These are phyloP conservation scores for Petroica traversi DNA, from an alignment of 2,113 vertebrate genomes.

Conservation along the genomic window DNA sequence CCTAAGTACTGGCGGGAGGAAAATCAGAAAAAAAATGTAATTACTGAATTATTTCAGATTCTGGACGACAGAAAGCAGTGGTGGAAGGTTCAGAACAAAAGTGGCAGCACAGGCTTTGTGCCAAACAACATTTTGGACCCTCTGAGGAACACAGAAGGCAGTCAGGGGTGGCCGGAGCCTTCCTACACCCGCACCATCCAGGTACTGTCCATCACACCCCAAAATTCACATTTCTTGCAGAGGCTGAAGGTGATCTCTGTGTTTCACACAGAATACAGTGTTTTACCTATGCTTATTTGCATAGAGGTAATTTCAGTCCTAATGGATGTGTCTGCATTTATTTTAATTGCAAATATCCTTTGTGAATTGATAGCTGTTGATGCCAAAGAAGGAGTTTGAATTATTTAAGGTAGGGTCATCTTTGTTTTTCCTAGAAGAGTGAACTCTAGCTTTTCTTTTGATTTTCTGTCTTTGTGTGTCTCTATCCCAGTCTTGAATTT, in stretches of 20 bases:
- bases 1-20: background rate
- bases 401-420: slow-evolving; percentile 91
- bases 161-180: slow-evolving; percentile 77
- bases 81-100: slow-evolving; percentile 92
- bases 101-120: slow-evolving; percentile 88
- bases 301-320: background rate
- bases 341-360: slow-evolving; percentile 60
- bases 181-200: slow-evolving; percentile 91
- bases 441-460: background rate
- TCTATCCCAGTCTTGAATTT: background rate
- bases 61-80: slow-evolving; percentile 95
- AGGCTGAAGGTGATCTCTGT: background rate
- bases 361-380: slow-evolving; percentile 86
- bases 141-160: slow-evolving; percentile 75
- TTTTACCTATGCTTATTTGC: background rate
- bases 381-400: slow-evolving; percentile 99
- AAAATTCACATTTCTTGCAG: background rate
- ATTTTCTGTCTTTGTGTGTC: background rate
- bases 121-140: slow-evolving; percentile 97
- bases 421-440: slow-evolving; percentile 37
- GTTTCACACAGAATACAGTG: background rate
- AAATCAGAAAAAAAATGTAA: background rate
- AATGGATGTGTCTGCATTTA: slow-evolving; percentile 2
- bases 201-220: slow-evolving; percentile 60
- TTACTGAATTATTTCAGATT: slow-evolving; percentile 75